A percentile compares a stretch with the other conserved stretches of the same genome.
These are phyloP conservation scores for Philaenus spumarius DNA, from an alignment of 1,140 invertebrate species.

Conservation along the genomic window DNA sequence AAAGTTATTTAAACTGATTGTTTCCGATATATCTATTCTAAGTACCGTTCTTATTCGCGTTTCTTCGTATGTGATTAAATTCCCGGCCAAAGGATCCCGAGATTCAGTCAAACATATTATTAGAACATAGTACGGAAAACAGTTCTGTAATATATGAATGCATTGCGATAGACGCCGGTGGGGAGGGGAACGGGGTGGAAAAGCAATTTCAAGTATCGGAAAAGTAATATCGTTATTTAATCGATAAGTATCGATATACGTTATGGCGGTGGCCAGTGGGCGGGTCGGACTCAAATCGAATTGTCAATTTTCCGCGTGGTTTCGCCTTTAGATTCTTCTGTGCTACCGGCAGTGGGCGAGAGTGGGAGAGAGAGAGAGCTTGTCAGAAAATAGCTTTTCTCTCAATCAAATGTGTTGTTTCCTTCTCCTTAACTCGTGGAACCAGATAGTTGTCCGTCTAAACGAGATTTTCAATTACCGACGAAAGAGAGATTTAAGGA, in stretches of 20 bases:
- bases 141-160: background rate
- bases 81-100: background rate
- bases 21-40: too few relatives aligned
- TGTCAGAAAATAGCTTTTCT: background rate
- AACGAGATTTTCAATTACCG: too few relatives aligned
- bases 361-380: background rate
- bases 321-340: background rate
- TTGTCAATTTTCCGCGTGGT: constrained; percentile 11
- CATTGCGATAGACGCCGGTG: background rate
- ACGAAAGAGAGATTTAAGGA: too few relatives aligned
- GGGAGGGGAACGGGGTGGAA: background rate
- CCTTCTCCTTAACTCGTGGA: background rate
- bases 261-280: background rate
- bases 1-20: too few relatives aligned
- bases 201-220: constrained; percentile 10
- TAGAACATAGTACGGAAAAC: too few relatives aligned
- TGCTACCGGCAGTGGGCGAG: background rate
- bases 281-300: constrained; percentile 1
- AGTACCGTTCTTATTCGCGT: too few relatives aligned
- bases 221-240: constrained; percentile 12
- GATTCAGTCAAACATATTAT: background rate
- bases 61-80: too few relatives aligned
- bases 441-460: too few relatives aligned
- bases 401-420: background rate
- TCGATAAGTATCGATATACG: constrained; percentile 4